A percentile compares a stretch with the other conserved stretches of the same genome.
These are phyloP conservation scores for Meiosimyza platycephala DNA, from an alignment of 2,888 invertebrate genomes.

Conservation along the genomic window DNA sequence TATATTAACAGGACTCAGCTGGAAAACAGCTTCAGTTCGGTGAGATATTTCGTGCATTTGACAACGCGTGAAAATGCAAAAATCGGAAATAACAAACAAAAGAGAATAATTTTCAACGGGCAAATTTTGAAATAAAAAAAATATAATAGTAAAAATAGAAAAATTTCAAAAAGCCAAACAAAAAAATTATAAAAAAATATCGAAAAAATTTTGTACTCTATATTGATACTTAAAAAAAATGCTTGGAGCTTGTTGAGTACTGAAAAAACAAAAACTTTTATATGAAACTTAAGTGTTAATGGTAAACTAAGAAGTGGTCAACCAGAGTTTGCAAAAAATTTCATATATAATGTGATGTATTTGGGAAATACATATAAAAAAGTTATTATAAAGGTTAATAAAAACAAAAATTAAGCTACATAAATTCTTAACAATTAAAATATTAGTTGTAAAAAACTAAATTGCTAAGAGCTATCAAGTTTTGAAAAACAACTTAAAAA, in stretches of 20 bases:
- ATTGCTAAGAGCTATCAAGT: slow-evolving; percentile 9
- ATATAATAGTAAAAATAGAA: not conserved
- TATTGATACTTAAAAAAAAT: too few relatives aligned
- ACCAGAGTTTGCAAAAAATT: too few relatives aligned
- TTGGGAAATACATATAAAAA: too few relatives aligned
- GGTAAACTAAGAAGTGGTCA: too few relatives aligned
- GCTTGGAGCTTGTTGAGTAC: too few relatives aligned
- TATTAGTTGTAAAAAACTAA: not conserved
- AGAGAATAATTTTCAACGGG: not conserved
- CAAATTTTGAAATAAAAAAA: slow-evolving; percentile 10
- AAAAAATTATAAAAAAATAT: not conserved
- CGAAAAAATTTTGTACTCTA: too few relatives aligned
- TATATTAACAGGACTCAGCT: slow-evolving; percentile 54
- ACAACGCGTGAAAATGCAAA: slow-evolving; percentile 44
- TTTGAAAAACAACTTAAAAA: slow-evolving; percentile 5
- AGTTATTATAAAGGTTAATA: too few relatives aligned
- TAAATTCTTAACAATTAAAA: too few relatives aligned
- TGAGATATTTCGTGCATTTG: slow-evolving; percentile 54
- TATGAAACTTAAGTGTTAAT: too few relatives aligned
- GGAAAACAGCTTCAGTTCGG: slow-evolving; percentile 53
- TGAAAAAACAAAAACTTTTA: too few relatives aligned
- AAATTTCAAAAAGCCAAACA: not conserved
- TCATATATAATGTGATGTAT: too few relatives aligned
- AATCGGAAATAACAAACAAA: slow-evolving; percentile 9
- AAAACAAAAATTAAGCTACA: too few relatives aligned